A percentile compares a stretch with the other conserved stretches of the same genome.
Conservation (phyloP, 2,797 vertebrate species). For the Parambassis ranga region DNA sequence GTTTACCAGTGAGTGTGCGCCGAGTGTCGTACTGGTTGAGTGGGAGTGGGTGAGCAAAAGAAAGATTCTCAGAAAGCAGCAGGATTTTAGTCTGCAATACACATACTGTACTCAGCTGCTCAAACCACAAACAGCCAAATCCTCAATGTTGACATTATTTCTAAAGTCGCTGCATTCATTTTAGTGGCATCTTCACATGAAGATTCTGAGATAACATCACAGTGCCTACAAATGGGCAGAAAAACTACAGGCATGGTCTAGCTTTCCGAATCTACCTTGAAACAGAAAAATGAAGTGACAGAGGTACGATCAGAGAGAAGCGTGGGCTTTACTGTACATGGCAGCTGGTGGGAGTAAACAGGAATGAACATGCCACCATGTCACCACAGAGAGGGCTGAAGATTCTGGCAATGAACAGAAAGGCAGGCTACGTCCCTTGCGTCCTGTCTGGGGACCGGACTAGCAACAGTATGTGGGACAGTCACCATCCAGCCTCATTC, state of each 20-base stretch:
- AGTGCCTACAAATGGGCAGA: constrained; percentile 34
- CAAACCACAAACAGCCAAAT: constrained; percentile 28
- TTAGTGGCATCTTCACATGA: constrained; percentile 13
- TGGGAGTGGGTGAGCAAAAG: constrained; percentile 59
- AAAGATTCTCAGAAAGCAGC: constrained; percentile 38
- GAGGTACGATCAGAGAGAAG: constrained; percentile 17
- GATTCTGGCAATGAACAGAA: constrained; percentile 32
- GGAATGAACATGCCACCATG: constrained; percentile 48
- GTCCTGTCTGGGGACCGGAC: constrained; percentile 53
- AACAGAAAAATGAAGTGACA: constrained; percentile 28
- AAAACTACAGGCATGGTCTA: background rate
- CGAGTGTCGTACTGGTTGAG: constrained; percentile 51
- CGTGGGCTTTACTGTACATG: constrained; percentile 39
- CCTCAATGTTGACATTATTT: constrained; percentile 30
- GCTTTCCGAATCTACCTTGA: constrained; percentile 1
- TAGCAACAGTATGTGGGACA: constrained; percentile 64
- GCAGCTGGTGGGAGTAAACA: constrained; percentile 58
- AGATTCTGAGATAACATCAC: constrained; percentile 12
- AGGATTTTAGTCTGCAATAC: constrained; percentile 39
- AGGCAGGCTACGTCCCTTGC: constrained; percentile 28
- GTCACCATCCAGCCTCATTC: constrained; percentile 56
- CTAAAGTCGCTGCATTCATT: constrained; percentile 14
- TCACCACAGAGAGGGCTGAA: constrained; percentile 33
- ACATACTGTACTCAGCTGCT: constrained; percentile 16
- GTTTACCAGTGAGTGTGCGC: constrained; percentile 31